Percentiles rank a stretch among this genome's conserved stretches.
Evolutionary conservation across 1,140 invertebrate species (phyloP).

Genomic region (Aphaenogaster ashmeadi): DNA sequence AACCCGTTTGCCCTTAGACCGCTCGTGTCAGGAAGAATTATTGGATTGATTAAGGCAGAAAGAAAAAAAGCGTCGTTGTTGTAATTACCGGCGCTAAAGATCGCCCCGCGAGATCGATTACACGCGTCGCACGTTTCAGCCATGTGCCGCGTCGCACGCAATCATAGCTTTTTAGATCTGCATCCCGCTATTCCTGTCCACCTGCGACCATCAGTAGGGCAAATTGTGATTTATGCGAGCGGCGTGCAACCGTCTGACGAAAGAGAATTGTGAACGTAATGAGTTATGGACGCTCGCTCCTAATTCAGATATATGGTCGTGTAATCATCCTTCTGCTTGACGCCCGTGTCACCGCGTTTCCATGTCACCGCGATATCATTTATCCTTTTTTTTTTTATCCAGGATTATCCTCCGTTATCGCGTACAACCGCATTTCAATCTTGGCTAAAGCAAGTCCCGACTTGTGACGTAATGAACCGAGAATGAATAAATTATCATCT

Average conservation of each 20-base stretch:
- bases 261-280: constrained; percentile 76
- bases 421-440: constrained; percentile 22
- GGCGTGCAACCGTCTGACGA: constrained; percentile 69
- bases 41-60: background rate
- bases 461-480: background rate
- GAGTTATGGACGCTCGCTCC: constrained; percentile 70
- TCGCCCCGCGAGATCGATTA: constrained; percentile 61
- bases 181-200: constrained; percentile 62
- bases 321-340: constrained; percentile 68
- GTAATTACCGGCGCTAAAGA: constrained; percentile 37
- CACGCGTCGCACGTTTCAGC: constrained; percentile 46
- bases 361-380: constrained; percentile 28
- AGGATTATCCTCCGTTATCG: constrained; percentile 32
- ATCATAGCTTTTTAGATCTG: constrained; percentile 67
- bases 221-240: constrained; percentile 76
- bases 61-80: background rate
- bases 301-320: constrained; percentile 76
- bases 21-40: constrained; percentile 1
- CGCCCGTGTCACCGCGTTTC: constrained; percentile 29
- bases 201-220: constrained; percentile 64
- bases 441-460: background rate
- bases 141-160: constrained; percentile 14
- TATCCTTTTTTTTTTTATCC: constrained; percentile 23
- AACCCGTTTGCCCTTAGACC: background rate
- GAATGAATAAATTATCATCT: constrained; percentile 12